Evolutionary conservation across 1,140 invertebrate genomes (phyloP), one percentile per base, ranked within the genome.

Genomic region (Drosophila kanapiae): DNA sequence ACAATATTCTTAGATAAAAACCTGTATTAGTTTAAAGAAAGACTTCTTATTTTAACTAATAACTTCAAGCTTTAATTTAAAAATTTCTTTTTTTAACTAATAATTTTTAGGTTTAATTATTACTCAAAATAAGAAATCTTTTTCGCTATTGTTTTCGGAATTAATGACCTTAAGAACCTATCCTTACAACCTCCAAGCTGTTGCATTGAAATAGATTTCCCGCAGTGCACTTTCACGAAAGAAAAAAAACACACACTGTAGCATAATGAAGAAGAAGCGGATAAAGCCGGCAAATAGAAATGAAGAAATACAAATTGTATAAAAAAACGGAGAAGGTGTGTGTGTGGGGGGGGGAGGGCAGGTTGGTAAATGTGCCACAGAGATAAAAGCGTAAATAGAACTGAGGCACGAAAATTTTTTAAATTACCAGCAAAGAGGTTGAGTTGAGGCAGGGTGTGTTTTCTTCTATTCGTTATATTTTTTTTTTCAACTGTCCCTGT

Each of bases 341-440:
- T 35, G 7, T 16, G 8, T n/a, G 8, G n/a, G 38, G 27, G 18
- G 13, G 1, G 18, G 47, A 37, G 62, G 13, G 6, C 27, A n/a
- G 6, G n/a, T 29, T 59, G 40, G 42, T 62, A 61, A 80, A 75
- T 77, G 82, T 65, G 78, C 63, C 79, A 82, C 58, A 69, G 54
- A 82, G 84, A 87, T 90, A 88, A 90, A 90, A 88, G 84, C 84
- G 80, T 88, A 90, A 90, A 88, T 88, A 88, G 85, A 88, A 88
- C 74, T 63, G 69, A 62, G 80, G 74, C 84, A 88, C 84, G 84
- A 88, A 88, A 80, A 84, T 80, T 75, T 83, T 85, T 72, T 45
- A 71, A 79, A 84, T 80, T 72, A 75, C 65, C 72, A 64, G 48
- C 42, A 57, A 31, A 67, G 58, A 62, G 63, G 59, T 78, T 79